These are phyloP conservation scores for Poeciliopsis gracilis DNA, from an alignment of 2,797 vertebrate species.

Conservation along the genomic window DNA sequence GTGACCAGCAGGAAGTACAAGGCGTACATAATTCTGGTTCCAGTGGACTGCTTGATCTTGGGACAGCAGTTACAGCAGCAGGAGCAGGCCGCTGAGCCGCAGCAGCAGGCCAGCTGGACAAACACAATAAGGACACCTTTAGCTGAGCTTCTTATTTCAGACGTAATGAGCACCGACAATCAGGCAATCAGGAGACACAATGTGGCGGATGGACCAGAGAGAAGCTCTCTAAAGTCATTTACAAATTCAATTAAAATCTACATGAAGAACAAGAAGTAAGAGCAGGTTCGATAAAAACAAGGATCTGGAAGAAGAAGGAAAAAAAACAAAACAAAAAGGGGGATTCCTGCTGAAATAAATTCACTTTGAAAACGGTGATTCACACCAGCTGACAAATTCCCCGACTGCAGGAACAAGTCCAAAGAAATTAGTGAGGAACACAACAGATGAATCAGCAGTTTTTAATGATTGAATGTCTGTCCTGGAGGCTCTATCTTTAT, in stretches of 20 bases:
- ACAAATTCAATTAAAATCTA: not conserved
- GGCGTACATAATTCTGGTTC: constrained; percentile 94
- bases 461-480: not conserved
- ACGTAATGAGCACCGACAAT: constrained; percentile 20
- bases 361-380: not conserved
- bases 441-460: not conserved
- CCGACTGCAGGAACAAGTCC: not conserved
- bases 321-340: not conserved
- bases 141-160: not conserved
- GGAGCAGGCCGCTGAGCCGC: constrained; percentile 89
- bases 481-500: not conserved
- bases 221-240: not conserved
- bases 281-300: not conserved
- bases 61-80: constrained; percentile 95
- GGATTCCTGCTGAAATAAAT: not conserved
- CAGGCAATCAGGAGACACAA: not conserved
- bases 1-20: constrained; percentile 93
- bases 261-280: not conserved
- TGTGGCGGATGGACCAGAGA: not conserved
- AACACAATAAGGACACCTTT: constrained; percentile 10
- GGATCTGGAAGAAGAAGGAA: not conserved
- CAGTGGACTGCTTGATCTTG: constrained; percentile 95
- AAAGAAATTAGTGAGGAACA: not conserved
- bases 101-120: constrained; percentile 94
- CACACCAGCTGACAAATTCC: not conserved